A percentile compares a stretch with the other conserved stretches of the same genome.
Evolutionary conservation across 2,113 vertebrate species (phyloP).

Genomic region (Manacus vitellinus): DNA sequence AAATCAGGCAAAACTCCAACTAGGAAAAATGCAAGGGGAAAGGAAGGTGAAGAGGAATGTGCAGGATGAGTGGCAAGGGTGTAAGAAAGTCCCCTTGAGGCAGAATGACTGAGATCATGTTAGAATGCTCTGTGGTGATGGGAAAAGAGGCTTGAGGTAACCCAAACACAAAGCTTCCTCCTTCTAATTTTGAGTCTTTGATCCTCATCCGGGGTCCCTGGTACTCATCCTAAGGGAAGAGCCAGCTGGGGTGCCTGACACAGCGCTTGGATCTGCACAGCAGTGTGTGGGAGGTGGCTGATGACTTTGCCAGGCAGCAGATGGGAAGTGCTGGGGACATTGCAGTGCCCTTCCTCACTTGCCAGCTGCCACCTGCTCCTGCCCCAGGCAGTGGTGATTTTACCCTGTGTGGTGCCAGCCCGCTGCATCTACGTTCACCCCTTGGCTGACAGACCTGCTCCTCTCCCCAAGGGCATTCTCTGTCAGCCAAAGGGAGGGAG

Average conservation of each 20-base stretch:
- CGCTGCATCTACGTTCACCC: not conserved
- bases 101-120: not conserved
- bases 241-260: not conserved
- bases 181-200: not conserved
- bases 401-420: not conserved
- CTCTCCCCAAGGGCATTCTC: not conserved
- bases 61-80: not conserved
- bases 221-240: not conserved
- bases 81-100: not conserved
- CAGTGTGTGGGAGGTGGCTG: not conserved
- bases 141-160: not conserved
- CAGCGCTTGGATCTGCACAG: not conserved
- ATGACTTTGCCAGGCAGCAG: constrained; percentile 33
- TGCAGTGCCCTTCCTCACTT: not conserved
- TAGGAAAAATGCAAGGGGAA: not conserved
- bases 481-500: not conserved
- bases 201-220: not conserved
- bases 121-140: not conserved
- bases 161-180: not conserved
- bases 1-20: not conserved
- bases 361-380: constrained; percentile 46
- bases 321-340: not conserved
- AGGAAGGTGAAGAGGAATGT: not conserved
- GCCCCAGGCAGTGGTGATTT: not conserved
- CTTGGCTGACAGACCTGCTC: not conserved